Percentiles rank a stretch among this genome's conserved stretches.
phyloP scores from a whole-genome alignment of 2,797 vertebrate genomes.

The Myiotriccus ornatus region DNA sequence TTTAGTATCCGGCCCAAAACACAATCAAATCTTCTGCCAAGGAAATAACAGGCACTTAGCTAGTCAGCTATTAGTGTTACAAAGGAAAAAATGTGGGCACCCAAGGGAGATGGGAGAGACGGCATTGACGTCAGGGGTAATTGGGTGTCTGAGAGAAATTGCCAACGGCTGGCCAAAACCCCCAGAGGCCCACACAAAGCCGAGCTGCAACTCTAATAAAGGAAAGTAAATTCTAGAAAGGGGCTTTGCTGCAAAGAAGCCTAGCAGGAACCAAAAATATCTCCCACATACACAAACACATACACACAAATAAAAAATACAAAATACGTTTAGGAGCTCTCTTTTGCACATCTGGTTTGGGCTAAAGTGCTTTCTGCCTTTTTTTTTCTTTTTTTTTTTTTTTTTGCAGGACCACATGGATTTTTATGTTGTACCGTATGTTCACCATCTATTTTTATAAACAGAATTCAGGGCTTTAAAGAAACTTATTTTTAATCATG shows the following conservation, averaged over 20 bases:
- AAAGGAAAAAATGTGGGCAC: slow-evolving; percentile 93
- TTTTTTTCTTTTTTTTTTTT: slow-evolving; percentile 45
- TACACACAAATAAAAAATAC: slow-evolving; percentile 67
- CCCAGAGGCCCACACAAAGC: slow-evolving; percentile 80
- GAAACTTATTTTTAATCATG: slow-evolving; percentile 55
- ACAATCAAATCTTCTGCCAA: slow-evolving; percentile 86
- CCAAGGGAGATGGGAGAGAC: slow-evolving; percentile 94
- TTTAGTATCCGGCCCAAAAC: slow-evolving; percentile 84
- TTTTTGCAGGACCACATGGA: slow-evolving; percentile 47
- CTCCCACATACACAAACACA: slow-evolving; percentile 73
- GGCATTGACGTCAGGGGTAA: slow-evolving; percentile 95
- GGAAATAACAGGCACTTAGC: slow-evolving; percentile 98
- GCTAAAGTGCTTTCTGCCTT: slow-evolving; percentile 54
- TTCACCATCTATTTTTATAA: slow-evolving; percentile 65
- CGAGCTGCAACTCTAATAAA: slow-evolving; percentile 88
- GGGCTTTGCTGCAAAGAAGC: slow-evolving; percentile 79
- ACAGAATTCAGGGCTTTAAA: slow-evolving; percentile 36
- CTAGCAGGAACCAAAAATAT: slow-evolving; percentile 78
- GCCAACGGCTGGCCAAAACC: slow-evolving; percentile 91
- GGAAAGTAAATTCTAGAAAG: slow-evolving; percentile 88
- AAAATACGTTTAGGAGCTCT: slow-evolving; percentile 41
- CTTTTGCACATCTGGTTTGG: slow-evolving; percentile 72
- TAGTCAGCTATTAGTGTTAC: slow-evolving; percentile 98
- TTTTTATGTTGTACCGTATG: slow-evolving; percentile 53
- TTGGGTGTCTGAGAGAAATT: slow-evolving; percentile 92